Evolutionary conservation across 2,888 invertebrate species (phyloP).

Genomic region (Osmoderma eremita): DNA sequence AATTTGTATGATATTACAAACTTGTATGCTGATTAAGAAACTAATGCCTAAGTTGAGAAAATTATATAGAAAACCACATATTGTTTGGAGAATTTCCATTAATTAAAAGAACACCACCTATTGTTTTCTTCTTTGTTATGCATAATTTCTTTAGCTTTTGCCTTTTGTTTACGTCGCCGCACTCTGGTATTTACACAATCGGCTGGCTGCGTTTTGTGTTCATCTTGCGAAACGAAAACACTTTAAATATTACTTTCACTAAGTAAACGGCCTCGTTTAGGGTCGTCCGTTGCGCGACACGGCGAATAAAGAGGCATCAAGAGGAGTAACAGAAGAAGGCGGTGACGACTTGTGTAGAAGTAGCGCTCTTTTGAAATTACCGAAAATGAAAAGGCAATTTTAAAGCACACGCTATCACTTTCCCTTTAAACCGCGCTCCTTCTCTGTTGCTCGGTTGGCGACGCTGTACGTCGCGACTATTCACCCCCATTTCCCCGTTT

Average conservation of each 20-base stretch:
- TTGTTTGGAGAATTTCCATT: too few species aligned
- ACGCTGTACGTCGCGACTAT: constrained; percentile 3
- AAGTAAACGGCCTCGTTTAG: constrained; percentile 40
- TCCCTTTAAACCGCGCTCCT: constrained; percentile 21
- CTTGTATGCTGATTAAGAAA: too few species aligned
- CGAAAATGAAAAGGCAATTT: constrained; percentile 41
- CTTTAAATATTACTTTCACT: constrained; percentile 42
- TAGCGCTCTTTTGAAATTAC: constrained; percentile 38
- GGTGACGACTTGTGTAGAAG: constrained; percentile 25
- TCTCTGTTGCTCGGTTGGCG: not conserved
- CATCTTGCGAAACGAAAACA: constrained; percentile 32
- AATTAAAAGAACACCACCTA: too few species aligned
- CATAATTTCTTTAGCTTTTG: too few species aligned
- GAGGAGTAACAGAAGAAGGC: constrained; percentile 31
- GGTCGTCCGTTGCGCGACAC: constrained; percentile 38
- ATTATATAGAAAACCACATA: too few species aligned
- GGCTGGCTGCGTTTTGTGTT: constrained; percentile 26
- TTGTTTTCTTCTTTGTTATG: too few species aligned
- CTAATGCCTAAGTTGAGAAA: too few species aligned
- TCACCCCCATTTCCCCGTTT: constrained; percentile 14
- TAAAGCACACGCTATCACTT: constrained; percentile 42
- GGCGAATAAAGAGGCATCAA: constrained; percentile 32
- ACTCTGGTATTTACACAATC: constrained; percentile 20
- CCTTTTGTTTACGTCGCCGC: not conserved
- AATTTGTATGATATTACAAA: too few species aligned